Conservation (phyloP, 1,140 invertebrate species). For the Himalopsyche phryganea region DNA sequence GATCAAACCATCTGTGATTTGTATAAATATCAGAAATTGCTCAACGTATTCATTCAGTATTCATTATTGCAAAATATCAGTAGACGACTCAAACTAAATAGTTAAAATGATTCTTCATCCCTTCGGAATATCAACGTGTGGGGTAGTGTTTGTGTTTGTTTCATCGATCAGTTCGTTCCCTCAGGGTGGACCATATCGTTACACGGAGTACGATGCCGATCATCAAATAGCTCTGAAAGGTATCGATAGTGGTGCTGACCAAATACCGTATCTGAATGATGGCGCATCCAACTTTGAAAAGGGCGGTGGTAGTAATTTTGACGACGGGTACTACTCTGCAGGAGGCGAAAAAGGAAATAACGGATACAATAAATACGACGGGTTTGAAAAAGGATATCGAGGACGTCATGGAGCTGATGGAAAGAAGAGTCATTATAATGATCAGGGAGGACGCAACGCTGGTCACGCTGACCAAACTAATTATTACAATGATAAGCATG, state of each 20-base stretch:
- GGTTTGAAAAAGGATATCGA: constrained; percentile 50
- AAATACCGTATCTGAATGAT: constrained; percentile 32
- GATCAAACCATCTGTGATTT: constrained; percentile 6
- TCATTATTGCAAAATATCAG: constrained; percentile 6
- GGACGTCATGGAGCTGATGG: constrained; percentile 44
- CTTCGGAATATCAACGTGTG: constrained; percentile 3
- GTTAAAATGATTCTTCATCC: background rate
- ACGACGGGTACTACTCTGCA: constrained; percentile 39
- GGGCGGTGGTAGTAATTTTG: constrained; percentile 40
- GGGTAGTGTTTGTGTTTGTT: constrained; percentile 1
- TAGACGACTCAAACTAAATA: background rate
- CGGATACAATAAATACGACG: constrained; percentile 44
- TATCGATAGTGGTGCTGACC: constrained; percentile 37
- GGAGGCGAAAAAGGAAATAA: constrained; percentile 46
- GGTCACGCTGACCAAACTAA: constrained; percentile 42
- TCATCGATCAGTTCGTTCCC: constrained; percentile 1
- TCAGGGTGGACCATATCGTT: background rate
- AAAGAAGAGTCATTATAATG: constrained; percentile 46
- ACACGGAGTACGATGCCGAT: background rate
- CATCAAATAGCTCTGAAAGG: constrained; percentile 33
- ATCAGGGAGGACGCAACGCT: constrained; percentile 40
- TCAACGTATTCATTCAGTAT: constrained; percentile 13
- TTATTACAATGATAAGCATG: constrained; percentile 42
- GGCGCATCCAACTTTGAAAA: constrained; percentile 37
- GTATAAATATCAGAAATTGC: constrained; percentile 16